phyloP scores from a whole-genome alignment of 2,113 vertebrate species.

The Pteropus alecto region DNA sequence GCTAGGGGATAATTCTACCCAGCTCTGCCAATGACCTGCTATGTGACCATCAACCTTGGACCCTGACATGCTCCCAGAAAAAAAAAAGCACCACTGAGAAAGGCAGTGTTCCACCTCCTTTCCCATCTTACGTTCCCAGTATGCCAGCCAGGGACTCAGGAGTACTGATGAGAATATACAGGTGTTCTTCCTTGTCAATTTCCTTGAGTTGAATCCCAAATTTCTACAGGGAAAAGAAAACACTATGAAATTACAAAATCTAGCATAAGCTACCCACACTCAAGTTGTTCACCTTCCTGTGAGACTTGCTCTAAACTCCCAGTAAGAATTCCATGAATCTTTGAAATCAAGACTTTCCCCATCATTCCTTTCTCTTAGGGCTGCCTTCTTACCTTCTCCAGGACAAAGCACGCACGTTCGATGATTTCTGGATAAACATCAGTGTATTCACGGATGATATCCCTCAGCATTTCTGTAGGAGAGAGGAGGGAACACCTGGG shows the following conservation, averaged over 20 bases:
- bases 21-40: neutral
- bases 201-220: slow-evolving; percentile 93
- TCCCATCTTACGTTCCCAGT: slow-evolving; percentile 73
- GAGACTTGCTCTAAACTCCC: neutral
- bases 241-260: neutral
- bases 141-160: slow-evolving; percentile 77
- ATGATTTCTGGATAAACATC: slow-evolving; percentile 88
- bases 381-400: slow-evolving; percentile 86
- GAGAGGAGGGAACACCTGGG: fast-evolving
- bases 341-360: slow-evolving; percentile 25
- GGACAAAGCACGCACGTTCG: slow-evolving; percentile 77
- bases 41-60: slow-evolving; percentile 3
- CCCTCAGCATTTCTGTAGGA: slow-evolving; percentile 89
- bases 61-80: neutral
- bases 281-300: neutral
- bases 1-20: neutral
- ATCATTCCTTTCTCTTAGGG: neutral
- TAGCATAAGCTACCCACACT: neutral
- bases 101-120: slow-evolving; percentile 25
- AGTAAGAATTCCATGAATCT: neutral
- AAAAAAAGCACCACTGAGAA: slow-evolving; percentile 55
- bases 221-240: slow-evolving; percentile 80
- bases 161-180: slow-evolving; percentile 90
- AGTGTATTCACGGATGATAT: slow-evolving; percentile 88
- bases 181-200: slow-evolving; percentile 90